Evolutionary conservation across 2,797 vertebrate genomes (phyloP).

Genomic region (Pachyuromys duprasi): DNA sequence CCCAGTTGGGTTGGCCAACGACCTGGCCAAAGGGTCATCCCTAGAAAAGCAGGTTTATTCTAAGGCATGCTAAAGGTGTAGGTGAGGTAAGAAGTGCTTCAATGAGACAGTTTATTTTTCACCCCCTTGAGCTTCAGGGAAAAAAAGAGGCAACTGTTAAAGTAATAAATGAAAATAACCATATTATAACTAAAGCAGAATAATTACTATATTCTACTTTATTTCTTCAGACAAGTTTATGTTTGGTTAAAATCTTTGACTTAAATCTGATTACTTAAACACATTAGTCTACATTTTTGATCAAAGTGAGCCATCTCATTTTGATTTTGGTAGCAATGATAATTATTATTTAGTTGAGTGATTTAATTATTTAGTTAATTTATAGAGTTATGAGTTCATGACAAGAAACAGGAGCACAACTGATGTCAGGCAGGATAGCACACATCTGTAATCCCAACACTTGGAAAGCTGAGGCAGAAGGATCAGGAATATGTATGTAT

Average conservation of each 20-base stretch:
- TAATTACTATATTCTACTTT: neutral
- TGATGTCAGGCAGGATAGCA: neutral
- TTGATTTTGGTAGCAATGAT: neutral
- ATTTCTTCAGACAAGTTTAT: neutral
- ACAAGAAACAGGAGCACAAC: neutral
- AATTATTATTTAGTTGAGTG: neutral
- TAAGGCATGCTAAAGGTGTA: neutral
- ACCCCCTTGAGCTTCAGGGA: neutral
- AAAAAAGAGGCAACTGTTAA: neutral
- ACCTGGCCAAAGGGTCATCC: neutral
- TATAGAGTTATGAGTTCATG: neutral
- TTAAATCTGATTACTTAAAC: constrained; percentile 36
- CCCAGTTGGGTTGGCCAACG: neutral
- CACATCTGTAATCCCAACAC: neutral
- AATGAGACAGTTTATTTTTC: no score
- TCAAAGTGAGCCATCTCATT: neutral
- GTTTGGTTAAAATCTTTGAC: neutral
- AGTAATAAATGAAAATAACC: neutral
- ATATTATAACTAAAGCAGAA: neutral
- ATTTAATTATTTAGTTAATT: neutral
- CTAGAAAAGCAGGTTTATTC: neutral
- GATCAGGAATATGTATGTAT: no score
- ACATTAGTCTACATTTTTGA: neutral
- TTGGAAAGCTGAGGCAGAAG: neutral
- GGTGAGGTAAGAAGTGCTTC: neutral